phyloP scores from a whole-genome alignment of 2,888 invertebrate species.

The Leptopilina myrica region DNA sequence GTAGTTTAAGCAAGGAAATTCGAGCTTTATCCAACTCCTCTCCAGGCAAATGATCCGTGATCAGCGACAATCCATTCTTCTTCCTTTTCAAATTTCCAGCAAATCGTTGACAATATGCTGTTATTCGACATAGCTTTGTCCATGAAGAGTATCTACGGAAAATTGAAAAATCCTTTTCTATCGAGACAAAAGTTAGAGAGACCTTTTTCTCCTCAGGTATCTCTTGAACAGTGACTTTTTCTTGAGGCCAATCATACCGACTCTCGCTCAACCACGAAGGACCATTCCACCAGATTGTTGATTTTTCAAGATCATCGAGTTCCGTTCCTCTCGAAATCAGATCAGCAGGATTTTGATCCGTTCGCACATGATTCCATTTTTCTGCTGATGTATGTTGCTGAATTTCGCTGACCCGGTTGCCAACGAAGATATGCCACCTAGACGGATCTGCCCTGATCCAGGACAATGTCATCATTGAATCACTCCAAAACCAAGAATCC shows the following conservation, averaged over 20 bases:
- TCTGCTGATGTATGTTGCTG: slow-evolving; percentile 21
- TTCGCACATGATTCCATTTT: slow-evolving; percentile 54
- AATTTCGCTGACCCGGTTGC: slow-evolving; percentile 33
- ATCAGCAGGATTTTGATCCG: slow-evolving; percentile 46
- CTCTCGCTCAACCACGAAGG: slow-evolving; percentile 33
- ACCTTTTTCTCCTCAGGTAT: slow-evolving; percentile 31
- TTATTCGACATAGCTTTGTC: slow-evolving; percentile 23
- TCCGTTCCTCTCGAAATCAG: slow-evolving; percentile 31
- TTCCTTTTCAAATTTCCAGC: slow-evolving; percentile 24
- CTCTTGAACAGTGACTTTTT: neutral
- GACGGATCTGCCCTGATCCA: slow-evolving; percentile 15
- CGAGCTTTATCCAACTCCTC: slow-evolving; percentile 14
- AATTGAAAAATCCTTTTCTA: neutral
- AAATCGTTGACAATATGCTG: slow-evolving; percentile 37
- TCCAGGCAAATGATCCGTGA: slow-evolving; percentile 48
- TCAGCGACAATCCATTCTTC: slow-evolving; percentile 43
- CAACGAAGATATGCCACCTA: slow-evolving; percentile 39
- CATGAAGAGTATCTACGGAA: slow-evolving; percentile 35
- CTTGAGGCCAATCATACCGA: neutral
- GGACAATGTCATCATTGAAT: slow-evolving; percentile 16
- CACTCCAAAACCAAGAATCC: slow-evolving; percentile 35
- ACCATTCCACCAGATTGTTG: slow-evolving; percentile 44
- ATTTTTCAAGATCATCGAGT: slow-evolving; percentile 11
- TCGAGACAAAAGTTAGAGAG: neutral
- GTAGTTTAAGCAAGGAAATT: slow-evolving; percentile 15